A percentile compares a stretch with the other conserved stretches of the same genome.
These are phyloP conservation scores for Meleagris gallopavo DNA, from an alignment of 2,113 vertebrate species.

Conservation along the genomic window DNA sequence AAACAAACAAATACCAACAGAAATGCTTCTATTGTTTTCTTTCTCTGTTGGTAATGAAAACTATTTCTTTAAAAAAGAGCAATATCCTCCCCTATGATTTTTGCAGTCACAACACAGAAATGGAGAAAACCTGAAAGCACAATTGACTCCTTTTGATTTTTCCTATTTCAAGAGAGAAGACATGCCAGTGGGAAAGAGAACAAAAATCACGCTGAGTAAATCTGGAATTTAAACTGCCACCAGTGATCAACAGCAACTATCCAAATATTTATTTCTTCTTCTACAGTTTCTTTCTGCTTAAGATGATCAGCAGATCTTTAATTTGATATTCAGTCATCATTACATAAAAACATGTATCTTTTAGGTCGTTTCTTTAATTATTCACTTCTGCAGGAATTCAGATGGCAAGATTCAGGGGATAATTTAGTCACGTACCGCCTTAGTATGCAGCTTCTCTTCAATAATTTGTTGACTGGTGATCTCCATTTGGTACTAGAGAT, in stretches of 20 bases:
- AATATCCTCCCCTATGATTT: constrained; percentile 71
- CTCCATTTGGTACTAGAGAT: background rate
- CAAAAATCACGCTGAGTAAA: constrained; percentile 35
- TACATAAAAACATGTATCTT: background rate
- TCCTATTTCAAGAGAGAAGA: constrained; percentile 40
- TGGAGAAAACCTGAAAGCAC: constrained; percentile 63
- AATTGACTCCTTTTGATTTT: constrained; percentile 65
- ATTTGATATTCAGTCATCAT: background rate
- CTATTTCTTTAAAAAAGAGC: constrained; percentile 58
- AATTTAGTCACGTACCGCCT: background rate
- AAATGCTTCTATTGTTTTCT: constrained; percentile 65
- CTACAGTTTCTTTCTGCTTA: constrained; percentile 24
- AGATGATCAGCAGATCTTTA: background rate
- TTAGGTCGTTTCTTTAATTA: constrained; percentile 1
- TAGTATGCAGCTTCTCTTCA: background rate
- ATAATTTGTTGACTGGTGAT: background rate
- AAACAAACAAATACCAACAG: constrained; percentile 65
- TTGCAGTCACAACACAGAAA: constrained; percentile 42
- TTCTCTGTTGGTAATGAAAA: constrained; percentile 61
- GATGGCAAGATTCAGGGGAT: background rate
- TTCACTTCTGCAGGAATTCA: background rate
- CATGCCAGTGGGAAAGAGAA: constrained; percentile 51
- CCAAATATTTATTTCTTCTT: constrained; percentile 51
- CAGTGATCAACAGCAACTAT: constrained; percentile 33
- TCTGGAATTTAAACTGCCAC: constrained; percentile 34